phyloP scores from a whole-genome alignment of 2,113 vertebrate genomes.

The Lota lota region DNA sequence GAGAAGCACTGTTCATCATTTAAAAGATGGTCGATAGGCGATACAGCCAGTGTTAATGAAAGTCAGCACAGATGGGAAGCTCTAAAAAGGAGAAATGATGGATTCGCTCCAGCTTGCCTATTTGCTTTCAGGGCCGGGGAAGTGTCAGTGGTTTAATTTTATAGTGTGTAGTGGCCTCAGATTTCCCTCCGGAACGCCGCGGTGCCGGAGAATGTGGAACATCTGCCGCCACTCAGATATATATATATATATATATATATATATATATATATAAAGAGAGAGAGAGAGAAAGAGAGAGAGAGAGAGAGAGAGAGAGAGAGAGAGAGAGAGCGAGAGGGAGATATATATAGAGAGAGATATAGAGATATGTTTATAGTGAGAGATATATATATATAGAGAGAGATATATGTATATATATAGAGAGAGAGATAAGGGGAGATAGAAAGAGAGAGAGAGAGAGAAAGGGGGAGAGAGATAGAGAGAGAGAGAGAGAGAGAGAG shows the following conservation, averaged over 20 bases:
- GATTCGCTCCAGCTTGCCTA: constrained; percentile 69
- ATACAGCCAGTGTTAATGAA: constrained; percentile 63
- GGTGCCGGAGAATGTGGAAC: constrained; percentile 70
- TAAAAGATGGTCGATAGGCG: constrained; percentile 45
- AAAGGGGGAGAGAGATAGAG: no score
- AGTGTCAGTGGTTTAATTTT: constrained; percentile 78
- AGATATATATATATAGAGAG: not conserved
- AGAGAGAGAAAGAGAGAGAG: no score
- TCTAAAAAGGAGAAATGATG: constrained; percentile 70
- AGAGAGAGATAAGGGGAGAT: no score
- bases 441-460: not conserved
- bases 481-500: no score
- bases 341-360: no score
- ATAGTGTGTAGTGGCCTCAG: constrained; percentile 74
- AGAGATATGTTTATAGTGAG: not conserved
- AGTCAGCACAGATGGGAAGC: constrained; percentile 66
- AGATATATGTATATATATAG: not conserved
- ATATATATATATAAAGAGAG: no score
- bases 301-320: no score
- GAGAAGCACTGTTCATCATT: constrained; percentile 47
- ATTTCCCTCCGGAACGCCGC: constrained; percentile 72
- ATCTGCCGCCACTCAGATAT: constrained; percentile 70
- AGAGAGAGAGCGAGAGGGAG: no score
- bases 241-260: constrained; percentile 13
- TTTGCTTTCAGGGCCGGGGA: constrained; percentile 71